Evolutionary conservation across 2,888 invertebrate genomes (phyloP).

Genomic region (Tubulanus polymorphus): DNA sequence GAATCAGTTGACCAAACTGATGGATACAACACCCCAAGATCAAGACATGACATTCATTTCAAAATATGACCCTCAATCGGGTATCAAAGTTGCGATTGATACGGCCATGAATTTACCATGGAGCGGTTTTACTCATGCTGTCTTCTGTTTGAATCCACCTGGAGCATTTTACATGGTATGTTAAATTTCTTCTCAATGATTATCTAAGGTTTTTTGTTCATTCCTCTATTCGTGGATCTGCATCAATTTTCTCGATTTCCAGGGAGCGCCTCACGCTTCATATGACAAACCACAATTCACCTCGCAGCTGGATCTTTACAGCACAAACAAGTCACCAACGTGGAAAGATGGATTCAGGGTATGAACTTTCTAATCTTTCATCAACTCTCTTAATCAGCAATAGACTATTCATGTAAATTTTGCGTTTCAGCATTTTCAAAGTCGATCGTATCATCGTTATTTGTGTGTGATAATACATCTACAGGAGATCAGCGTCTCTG

Average conservation of each 20-base stretch:
- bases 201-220: not conserved
- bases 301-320: constrained; percentile 36
- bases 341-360: constrained; percentile 51
- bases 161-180: constrained; percentile 48
- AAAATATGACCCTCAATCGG: constrained; percentile 42
- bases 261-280: constrained; percentile 44
- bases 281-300: constrained; percentile 47
- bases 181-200: not conserved
- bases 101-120: constrained; percentile 48
- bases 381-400: not conserved
- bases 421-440: constrained; percentile 38
- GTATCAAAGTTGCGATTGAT: constrained; percentile 40
- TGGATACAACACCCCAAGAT: constrained; percentile 37
- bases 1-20: constrained; percentile 39
- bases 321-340: constrained; percentile 40
- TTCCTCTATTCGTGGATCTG: not conserved
- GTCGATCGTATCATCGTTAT: constrained; percentile 39
- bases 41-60: constrained; percentile 43
- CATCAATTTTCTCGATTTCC: constrained; percentile 4
- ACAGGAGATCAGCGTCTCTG: constrained; percentile 43
- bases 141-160: constrained; percentile 48
- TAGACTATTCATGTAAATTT: not conserved
- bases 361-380: constrained; percentile 3
- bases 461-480: constrained; percentile 44
- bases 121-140: constrained; percentile 46